Evolutionary conservation across 2,797 vertebrate species (phyloP).

Genomic region (Clarias fuscus): DNA sequence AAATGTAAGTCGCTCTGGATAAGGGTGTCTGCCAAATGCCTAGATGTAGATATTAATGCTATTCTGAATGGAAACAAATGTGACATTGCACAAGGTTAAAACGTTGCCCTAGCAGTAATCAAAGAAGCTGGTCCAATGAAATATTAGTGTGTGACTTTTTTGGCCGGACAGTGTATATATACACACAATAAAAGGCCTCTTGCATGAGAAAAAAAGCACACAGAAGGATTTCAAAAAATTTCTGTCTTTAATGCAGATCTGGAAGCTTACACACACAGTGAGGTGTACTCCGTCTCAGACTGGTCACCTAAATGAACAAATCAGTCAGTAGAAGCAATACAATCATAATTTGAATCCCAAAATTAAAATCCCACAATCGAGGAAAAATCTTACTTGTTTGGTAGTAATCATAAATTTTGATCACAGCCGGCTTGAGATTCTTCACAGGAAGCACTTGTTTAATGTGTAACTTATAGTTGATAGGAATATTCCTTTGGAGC

Average conservation of each 20-base stretch:
- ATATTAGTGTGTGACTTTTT: too few species aligned
- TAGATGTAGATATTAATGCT: too few species aligned
- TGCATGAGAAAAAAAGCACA: neutral
- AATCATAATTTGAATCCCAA: neutral
- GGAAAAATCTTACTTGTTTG: constrained; percentile 52
- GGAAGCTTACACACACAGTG: constrained; percentile 14
- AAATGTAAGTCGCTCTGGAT: too few species aligned
- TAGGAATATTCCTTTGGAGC: constrained; percentile 41
- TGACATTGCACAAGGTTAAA: too few species aligned
- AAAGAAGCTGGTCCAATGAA: too few species aligned
- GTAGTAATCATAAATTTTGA: constrained; percentile 76
- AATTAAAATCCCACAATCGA: neutral
- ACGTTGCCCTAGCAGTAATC: too few species aligned
- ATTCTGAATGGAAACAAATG: too few species aligned
- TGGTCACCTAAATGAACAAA: constrained; percentile 60
- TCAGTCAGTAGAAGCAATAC: neutral
- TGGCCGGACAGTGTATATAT: too few species aligned
- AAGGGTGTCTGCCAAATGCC: too few species aligned
- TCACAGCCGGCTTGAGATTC: constrained; percentile 70
- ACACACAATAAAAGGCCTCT: too few species aligned
- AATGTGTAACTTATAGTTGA: constrained; percentile 54
- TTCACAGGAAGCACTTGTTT: constrained; percentile 61
- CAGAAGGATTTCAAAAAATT: neutral
- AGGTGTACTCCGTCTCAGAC: constrained; percentile 59
- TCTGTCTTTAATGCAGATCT: constrained; percentile 36